A percentile compares a stretch with the other conserved stretches of the same genome.
Conservation (phyloP, 2,113 vertebrate genomes). For the Podarcis raffonei region DNA sequence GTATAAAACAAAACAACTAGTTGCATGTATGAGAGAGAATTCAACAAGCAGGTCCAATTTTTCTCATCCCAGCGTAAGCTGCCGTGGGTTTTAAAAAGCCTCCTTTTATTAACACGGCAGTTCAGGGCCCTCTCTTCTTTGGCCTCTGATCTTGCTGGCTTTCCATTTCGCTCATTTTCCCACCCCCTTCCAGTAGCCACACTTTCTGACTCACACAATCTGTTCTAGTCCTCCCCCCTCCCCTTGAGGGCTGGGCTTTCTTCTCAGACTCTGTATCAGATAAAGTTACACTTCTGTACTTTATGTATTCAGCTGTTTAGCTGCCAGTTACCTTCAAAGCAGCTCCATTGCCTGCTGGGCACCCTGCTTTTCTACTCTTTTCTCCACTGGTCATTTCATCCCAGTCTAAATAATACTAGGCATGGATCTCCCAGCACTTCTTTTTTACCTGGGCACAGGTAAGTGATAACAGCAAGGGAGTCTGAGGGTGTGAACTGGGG, state of each 20-base stretch:
- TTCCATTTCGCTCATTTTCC: not conserved
- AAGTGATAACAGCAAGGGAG: slow-evolving; percentile 1
- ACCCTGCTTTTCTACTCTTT: not conserved
- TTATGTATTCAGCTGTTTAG: not conserved
- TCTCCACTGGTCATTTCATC: not conserved
- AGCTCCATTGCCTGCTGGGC: not conserved
- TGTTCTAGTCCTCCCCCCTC: not conserved
- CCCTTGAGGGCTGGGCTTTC: slow-evolving; percentile 1
- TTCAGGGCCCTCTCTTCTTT: not conserved
- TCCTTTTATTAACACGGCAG: not conserved
- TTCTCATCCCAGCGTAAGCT: too few species aligned
- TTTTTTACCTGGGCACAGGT: slow-evolving; percentile 27
- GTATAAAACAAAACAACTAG: too few species aligned
- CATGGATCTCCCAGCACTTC: not conserved
- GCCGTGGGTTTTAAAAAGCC: not conserved
- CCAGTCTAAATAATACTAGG: not conserved
- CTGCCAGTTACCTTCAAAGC: not conserved
- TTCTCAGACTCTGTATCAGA: not conserved
- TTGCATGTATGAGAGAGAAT: too few species aligned
- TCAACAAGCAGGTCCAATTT: too few species aligned
- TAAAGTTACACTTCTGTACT: not conserved
- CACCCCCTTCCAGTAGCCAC: not conserved
- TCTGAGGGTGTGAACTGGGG: not conserved
- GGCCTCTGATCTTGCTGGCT: not conserved
- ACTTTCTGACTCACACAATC: not conserved